phyloP scores from a whole-genome alignment of 1,140 invertebrate species.

The Drosophila obscura region DNA sequence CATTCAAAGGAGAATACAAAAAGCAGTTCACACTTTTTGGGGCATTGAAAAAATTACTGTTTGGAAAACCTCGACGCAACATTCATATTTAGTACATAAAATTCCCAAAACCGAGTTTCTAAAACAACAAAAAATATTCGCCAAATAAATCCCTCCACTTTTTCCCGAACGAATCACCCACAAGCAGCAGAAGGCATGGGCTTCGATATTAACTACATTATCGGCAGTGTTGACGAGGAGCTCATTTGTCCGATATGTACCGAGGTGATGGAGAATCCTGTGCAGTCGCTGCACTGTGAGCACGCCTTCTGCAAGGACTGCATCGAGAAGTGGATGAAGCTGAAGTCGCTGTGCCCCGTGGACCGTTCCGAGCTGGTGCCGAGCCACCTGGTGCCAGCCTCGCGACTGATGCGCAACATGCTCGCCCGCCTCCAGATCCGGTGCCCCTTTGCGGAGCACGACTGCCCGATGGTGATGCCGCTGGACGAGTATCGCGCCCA shows the following conservation, averaged over 20 bases:
- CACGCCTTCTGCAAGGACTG: conserved; percentile 59
- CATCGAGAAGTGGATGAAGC: conserved; percentile 61
- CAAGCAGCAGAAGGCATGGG: conserved; percentile 33
- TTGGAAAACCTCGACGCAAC: too few relatives aligned
- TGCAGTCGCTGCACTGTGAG: conserved; percentile 57
- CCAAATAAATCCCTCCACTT: neutral
- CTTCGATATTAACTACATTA: conserved; percentile 52
- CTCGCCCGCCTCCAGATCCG: conserved; percentile 49
- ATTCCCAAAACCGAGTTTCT: too few relatives aligned
- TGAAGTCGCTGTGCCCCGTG: conserved; percentile 61
- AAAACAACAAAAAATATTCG: too few relatives aligned
- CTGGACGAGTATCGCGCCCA: conserved; percentile 57
- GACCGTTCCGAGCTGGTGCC: conserved; percentile 43
- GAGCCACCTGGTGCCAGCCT: conserved; percentile 36
- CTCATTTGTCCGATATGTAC: conserved; percentile 62
- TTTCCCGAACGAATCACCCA: too few relatives aligned
- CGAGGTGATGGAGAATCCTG: conserved; percentile 61
- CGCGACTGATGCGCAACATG: conserved; percentile 68
- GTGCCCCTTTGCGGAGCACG: conserved; percentile 47
- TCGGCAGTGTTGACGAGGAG: conserved; percentile 64
- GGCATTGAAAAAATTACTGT: too few relatives aligned
- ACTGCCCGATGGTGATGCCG: conserved; percentile 26
- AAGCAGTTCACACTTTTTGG: too few relatives aligned
- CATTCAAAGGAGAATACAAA: too few relatives aligned
- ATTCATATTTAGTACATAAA: neutral